Base-by-base conservation (phyloP, 2,797 vertebrate genomes). In the Melanotaenia boesemani region DNA sequence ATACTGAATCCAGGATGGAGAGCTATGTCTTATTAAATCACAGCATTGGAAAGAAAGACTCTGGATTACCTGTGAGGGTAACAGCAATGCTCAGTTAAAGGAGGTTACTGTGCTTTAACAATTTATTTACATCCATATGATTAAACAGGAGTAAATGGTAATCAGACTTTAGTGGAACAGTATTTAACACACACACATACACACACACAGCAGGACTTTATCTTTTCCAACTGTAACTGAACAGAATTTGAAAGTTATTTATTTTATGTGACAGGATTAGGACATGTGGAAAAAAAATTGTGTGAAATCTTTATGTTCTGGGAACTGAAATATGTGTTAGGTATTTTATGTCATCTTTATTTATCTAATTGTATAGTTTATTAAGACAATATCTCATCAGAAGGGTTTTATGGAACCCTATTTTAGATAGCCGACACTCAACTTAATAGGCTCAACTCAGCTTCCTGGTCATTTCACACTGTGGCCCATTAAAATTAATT, bases 1-100 rank as follows among this genome's bases (percentile, higher is more conserved):
- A 86, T 88, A 83, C 69, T 80, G 76, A 77, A 83, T 79, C 79
- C 82, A 83, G 61, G 58, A 79, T 70, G 70, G 64, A 84, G 82
- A 72, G 52, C 68, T 77, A 60, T 41, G 81, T 84, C 74, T 84
- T 85, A 86, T 83, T 89, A 86, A 72, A 71, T 70, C 64, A 63
- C 60, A 36, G 70, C 75, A 80, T 66, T 73, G 69, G 66, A 67
- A 77, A 74, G 65, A 64, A 55, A 48, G 67, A 37, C 69, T 77
- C 61, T 64, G 67, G 71, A 87, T 86, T 74, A 89, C 74, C 76
- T 82, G 68, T 69, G 74, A 70, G 67, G 79, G 79, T 86, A 80
- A 85, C 41, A 61, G 56, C 74, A 70, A 50, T 56, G 69, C 67
- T 15, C 36, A 34, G 63, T 67, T 41, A 72, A 67, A 69, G 68